phyloP scores from a whole-genome alignment of 1,140 invertebrate genomes.

The Nasonia longicornis region DNA sequence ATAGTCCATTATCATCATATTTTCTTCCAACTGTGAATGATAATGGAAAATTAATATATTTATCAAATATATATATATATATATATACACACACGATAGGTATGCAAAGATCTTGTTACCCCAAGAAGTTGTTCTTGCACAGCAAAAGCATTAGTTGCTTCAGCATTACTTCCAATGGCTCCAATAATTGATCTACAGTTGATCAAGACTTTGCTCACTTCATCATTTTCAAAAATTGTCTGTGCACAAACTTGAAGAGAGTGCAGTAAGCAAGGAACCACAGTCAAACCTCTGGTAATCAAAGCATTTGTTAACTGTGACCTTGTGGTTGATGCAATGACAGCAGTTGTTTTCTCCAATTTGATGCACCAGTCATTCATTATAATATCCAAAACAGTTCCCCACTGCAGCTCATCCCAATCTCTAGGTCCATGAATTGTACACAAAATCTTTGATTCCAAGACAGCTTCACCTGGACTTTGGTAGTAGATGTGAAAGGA shows the following conservation, averaged over 20 bases:
- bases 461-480: constrained; percentile 56
- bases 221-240: constrained; percentile 65
- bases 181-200: constrained; percentile 68
- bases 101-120: constrained; percentile 52
- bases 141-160: constrained; percentile 57
- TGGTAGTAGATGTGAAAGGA: constrained; percentile 69
- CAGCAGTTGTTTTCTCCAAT: constrained; percentile 66
- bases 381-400: constrained; percentile 60
- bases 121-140: constrained; percentile 68
- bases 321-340: constrained; percentile 64
- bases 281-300: constrained; percentile 56
- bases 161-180: constrained; percentile 61
- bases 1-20: constrained; percentile 65
- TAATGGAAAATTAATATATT: constrained; percentile 27
- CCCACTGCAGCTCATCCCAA: constrained; percentile 66
- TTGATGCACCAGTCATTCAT: constrained; percentile 67
- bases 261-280: constrained; percentile 69
- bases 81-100: neutral
- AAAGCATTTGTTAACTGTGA: constrained; percentile 62
- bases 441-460: constrained; percentile 64
- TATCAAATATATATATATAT: constrained; percentile 27
- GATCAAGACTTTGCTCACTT: constrained; percentile 61
- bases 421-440: constrained; percentile 60
- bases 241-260: constrained; percentile 68
- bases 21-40: constrained; percentile 64